phyloP scores from a whole-genome alignment of 2,888 invertebrate genomes.

The Temnothorax ravouxi region DNA sequence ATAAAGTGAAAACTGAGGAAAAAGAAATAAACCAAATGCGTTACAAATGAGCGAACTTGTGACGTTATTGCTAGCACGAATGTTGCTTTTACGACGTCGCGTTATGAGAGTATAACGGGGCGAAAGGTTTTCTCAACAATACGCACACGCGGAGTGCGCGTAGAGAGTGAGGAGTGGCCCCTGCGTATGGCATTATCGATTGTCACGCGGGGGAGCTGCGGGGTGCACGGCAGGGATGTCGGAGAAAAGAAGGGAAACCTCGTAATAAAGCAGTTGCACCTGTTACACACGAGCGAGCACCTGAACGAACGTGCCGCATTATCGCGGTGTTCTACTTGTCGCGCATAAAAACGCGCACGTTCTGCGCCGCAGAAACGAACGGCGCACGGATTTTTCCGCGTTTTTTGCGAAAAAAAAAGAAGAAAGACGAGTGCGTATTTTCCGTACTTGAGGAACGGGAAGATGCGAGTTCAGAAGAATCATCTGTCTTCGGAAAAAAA shows the following conservation, averaged over 20 bases:
- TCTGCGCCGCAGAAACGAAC: neutral
- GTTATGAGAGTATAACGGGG: constrained; percentile 6
- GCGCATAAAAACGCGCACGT: constrained; percentile 26
- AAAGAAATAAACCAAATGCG: neutral
- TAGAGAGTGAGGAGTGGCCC: constrained; percentile 58
- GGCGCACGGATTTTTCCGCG: neutral
- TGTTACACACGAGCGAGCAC: constrained; percentile 71
- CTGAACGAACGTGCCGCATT: constrained; percentile 53
- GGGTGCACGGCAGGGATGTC: constrained; percentile 43
- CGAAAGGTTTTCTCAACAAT: constrained; percentile 59
- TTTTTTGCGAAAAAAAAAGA: neutral
- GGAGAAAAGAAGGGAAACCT: constrained; percentile 65
- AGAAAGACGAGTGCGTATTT: neutral
- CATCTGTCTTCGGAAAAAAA: neutral
- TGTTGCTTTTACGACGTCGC: neutral
- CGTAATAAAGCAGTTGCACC: constrained; percentile 71
- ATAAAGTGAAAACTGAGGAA: neutral
- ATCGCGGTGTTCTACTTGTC: constrained; percentile 57
- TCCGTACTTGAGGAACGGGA: neutral
- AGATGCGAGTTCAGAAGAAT: neutral
- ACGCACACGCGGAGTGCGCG: constrained; percentile 65
- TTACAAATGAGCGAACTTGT: neutral
- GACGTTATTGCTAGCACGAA: neutral
- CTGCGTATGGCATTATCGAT: constrained; percentile 78
- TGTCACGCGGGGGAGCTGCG: constrained; percentile 52